Conservation (phyloP, 2,888 invertebrate species). For the Calliopum simillimum region DNA sequence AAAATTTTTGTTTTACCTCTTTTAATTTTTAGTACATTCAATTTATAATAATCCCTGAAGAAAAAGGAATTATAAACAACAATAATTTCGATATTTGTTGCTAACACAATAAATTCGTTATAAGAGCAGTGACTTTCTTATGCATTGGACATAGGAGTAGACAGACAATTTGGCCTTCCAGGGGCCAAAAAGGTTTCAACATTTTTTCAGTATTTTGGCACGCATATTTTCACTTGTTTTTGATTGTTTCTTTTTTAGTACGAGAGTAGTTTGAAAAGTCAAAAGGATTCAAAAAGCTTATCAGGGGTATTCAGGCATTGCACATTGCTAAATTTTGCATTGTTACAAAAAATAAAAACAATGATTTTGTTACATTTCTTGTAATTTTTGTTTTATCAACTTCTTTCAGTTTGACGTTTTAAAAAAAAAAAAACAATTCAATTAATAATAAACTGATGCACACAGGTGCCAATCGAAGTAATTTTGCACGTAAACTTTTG, state of each 20-base stretch:
- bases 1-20: constrained; percentile 31
- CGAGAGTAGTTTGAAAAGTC: no score
- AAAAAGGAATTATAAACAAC: constrained; percentile 25
- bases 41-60: constrained; percentile 54
- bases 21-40: constrained; percentile 58
- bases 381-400: no score
- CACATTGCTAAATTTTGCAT: no score
- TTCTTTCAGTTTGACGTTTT: no score
- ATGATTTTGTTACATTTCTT: no score
- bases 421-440: no score
- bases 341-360: no score
- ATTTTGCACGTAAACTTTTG: no score
- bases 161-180: background rate
- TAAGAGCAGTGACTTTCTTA: background rate
- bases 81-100: background rate
- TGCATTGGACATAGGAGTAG: background rate
- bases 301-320: no score
- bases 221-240: background rate
- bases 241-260: background rate
- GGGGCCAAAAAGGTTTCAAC: constrained; percentile 11
- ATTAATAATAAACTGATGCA: no score
- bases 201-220: background rate
- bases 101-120: background rate
- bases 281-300: no score
- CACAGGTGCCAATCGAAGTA: no score